phyloP scores from a whole-genome alignment of 2,113 vertebrate genomes.

The Propithecus coquereli region DNA sequence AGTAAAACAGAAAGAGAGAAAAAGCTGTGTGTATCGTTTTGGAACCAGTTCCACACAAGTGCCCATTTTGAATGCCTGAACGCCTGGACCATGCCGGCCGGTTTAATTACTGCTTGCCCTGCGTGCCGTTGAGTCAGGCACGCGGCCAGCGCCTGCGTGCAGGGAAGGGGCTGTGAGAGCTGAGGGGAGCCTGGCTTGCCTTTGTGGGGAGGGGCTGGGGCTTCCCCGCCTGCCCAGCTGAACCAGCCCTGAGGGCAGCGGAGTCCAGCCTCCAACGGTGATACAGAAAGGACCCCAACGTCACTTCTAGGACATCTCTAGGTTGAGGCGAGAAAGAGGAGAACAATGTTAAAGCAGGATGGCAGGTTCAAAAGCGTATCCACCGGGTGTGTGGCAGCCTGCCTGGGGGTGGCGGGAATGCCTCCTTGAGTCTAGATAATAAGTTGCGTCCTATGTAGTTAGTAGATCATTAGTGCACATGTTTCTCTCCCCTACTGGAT shows the following conservation, averaged over 20 bases:
- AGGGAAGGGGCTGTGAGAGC: slow-evolving; percentile 20
- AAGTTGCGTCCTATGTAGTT: background rate
- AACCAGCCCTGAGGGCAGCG: background rate
- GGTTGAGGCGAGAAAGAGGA: background rate
- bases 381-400: fast-evolving
- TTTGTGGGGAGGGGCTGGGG: background rate
- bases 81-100: slow-evolving; percentile 29
- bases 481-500: too few relatives aligned
- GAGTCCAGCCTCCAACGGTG: fast-evolving
- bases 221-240: background rate
- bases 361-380: background rate
- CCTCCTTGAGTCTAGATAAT: background rate
- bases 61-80: background rate
- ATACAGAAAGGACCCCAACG: background rate
- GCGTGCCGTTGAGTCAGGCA: slow-evolving; percentile 1
- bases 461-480: background rate
- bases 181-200: slow-evolving; percentile 42
- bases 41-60: background rate
- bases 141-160: background rate
- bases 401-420: background rate
- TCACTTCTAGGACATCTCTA: background rate
- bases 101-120: slow-evolving; percentile 27
- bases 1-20: background rate
- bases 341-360: background rate
- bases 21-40: background rate